These are phyloP conservation scores for Lithophane leautieri DNA, from an alignment of 2,888 invertebrate species.

Conservation along the genomic window DNA sequence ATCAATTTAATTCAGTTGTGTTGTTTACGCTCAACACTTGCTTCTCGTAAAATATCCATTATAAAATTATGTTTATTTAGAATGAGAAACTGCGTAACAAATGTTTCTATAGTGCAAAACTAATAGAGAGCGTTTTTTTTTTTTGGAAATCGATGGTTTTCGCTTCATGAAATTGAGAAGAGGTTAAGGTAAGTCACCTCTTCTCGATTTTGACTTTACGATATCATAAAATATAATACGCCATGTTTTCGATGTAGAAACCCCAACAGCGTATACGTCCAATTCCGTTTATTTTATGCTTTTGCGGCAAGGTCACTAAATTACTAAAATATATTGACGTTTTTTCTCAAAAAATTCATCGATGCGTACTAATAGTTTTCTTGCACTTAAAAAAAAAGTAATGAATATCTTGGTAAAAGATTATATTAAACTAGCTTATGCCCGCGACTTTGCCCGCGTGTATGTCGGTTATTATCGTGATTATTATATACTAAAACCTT, in stretches of 20 bases:
- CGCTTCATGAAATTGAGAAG: neutral
- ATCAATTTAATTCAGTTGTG: slow-evolving; percentile 28
- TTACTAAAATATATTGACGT: neutral
- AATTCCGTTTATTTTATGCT: neutral
- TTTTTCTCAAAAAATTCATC: slow-evolving; percentile 1
- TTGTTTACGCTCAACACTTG: slow-evolving; percentile 25
- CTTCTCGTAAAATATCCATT: slow-evolving; percentile 25
- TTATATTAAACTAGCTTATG: too few species aligned
- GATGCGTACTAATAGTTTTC: too few species aligned
- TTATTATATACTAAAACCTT: too few species aligned
- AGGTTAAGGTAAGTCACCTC: too few species aligned
- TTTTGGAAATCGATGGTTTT: slow-evolving; percentile 2
- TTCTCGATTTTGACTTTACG: neutral
- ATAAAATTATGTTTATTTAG: slow-evolving; percentile 5
- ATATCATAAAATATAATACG: neutral
- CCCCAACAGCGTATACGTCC: neutral
- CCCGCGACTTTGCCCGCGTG: too few species aligned
- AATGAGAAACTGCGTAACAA: slow-evolving; percentile 11
- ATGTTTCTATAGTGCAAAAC: slow-evolving; percentile 18
- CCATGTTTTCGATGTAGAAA: neutral
- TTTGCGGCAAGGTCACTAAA: neutral
- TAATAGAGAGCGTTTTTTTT: slow-evolving; percentile 13
- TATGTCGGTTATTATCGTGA: too few species aligned
- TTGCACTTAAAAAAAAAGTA: neutral
- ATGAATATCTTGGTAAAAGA: neutral